Evolutionary conservation across 2,888 invertebrate species (phyloP).

Genomic region (Lissocephala sabroskyi): DNA sequence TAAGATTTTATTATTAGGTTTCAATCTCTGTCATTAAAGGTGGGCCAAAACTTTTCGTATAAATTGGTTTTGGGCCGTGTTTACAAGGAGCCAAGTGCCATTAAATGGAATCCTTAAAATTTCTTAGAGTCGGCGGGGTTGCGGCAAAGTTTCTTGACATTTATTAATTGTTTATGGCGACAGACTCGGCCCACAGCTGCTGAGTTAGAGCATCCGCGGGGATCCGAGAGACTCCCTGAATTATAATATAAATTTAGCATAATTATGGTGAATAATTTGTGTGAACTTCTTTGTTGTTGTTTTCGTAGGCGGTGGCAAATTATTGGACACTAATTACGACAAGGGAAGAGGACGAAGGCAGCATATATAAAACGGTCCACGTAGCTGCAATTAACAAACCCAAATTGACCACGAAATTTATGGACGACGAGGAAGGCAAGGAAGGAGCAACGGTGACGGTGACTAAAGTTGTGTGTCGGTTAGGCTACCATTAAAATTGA

Average conservation of each 20-base stretch:
- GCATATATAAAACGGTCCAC: too few species aligned
- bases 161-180: constrained; percentile 55
- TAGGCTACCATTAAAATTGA: constrained; percentile 43
- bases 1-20: too few species aligned
- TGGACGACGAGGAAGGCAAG: constrained; percentile 17
- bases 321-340: constrained; percentile 46
- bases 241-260: too few species aligned
- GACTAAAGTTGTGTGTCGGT: constrained; percentile 27
- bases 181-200: constrained; percentile 54
- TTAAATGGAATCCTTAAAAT: too few species aligned
- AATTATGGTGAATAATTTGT: too few species aligned
- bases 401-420: constrained; percentile 69
- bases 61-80: constrained; percentile 40
- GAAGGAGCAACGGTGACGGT: not conserved
- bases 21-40: too few species aligned
- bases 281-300: too few species aligned
- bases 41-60: constrained; percentile 34
- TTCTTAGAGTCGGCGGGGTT: constrained; percentile 6
- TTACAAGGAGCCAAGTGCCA: constrained; percentile 34
- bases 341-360: not conserved
- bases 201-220: too few species aligned
- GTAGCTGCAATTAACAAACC: constrained; percentile 64
- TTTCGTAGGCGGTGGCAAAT: constrained; percentile 10
- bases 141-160: constrained; percentile 56
- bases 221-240: too few species aligned